These are phyloP conservation scores for Puffinus mauretanicus DNA, from an alignment of 2,113 vertebrate species.

Conservation along the genomic window DNA sequence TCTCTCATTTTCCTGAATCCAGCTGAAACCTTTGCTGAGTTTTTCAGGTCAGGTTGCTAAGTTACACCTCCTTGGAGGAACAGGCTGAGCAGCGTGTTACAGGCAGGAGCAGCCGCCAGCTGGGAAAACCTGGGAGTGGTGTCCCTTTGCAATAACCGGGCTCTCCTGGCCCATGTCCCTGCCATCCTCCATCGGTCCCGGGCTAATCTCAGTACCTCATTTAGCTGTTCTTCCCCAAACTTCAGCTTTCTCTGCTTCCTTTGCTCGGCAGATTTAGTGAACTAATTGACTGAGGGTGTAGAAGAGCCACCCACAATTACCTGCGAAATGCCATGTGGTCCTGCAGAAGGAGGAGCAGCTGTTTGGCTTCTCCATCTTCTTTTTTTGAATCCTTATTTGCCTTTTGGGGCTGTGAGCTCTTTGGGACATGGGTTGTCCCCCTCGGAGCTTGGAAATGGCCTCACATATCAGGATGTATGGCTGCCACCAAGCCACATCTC, in stretches of 20 bases:
- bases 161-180: background rate
- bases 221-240: background rate
- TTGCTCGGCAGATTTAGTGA: rapidly evolving
- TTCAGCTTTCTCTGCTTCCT: background rate
- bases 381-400: background rate
- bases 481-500: background rate
- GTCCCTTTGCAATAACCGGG: background rate
- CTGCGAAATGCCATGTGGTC: rapidly evolving
- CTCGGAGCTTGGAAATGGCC: background rate
- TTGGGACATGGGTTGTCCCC: rapidly evolving
- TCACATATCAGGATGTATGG: rapidly evolving
- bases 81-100: background rate
- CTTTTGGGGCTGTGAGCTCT: background rate
- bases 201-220: background rate
- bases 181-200: rapidly evolving
- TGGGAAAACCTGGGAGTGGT: background rate
- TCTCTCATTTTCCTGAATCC: background rate
- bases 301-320: background rate
- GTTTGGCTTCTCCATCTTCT: background rate
- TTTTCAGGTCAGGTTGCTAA: slow-evolving; percentile 61
- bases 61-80: slow-evolving; percentile 39
- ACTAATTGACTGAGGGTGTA: too few species aligned
- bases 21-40: background rate
- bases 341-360: background rate
- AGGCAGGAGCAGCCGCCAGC: background rate